Base-by-base conservation (phyloP, 2,113 vertebrate species). In the Apodemus sylvaticus region DNA sequence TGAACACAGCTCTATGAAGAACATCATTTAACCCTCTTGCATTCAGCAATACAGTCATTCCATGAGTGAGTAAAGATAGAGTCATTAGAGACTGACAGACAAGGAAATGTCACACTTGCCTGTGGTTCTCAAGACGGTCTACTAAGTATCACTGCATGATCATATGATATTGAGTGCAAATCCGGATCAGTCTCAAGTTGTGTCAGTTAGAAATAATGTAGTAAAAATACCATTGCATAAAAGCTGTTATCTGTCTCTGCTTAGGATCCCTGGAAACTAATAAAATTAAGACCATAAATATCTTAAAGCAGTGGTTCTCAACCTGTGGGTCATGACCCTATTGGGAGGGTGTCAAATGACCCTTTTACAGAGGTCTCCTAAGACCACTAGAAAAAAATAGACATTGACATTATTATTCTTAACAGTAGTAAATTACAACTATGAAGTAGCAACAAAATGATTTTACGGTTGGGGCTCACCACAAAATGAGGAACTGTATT, bases 141-240 rank as follows among this genome's bases (percentile, higher is more conserved):
- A 20, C 16, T 24, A 89, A 74, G n/a, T 36, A n/a, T 88, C 45
- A 51, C 3, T 71, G 20, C 4, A 42, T 39, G 2, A 31, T 42
- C 70, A 58, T 58, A 74, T 42, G 58, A 42, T 42, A n/a, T 58
- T 74, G 66, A 73, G 36, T 13, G 22, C 12, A 86, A 91, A 93
- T 91, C 42, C 71, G 74, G 9, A 31, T 42, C 68, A 42, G 70
- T 78, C 74, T 16, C 58, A 95, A 73, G 42, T 92, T 93, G 96
- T 90, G 22, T 48, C 31, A n/a, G 24, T 76, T 51, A 73, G 45
- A 86, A 92, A 90, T 68, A 82, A 78, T 39, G 2, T 13, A 88
- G 17, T 34, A n/a, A 26, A 11, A 89, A 68, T 89, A 55, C 29
- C 12, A 85, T 53, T 86, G 29, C 64, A 90, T 68, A 36, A 60